Evolutionary conservation across 2,888 invertebrate genomes (phyloP).

Genomic region (Harpagoxenus sublaevis): DNA sequence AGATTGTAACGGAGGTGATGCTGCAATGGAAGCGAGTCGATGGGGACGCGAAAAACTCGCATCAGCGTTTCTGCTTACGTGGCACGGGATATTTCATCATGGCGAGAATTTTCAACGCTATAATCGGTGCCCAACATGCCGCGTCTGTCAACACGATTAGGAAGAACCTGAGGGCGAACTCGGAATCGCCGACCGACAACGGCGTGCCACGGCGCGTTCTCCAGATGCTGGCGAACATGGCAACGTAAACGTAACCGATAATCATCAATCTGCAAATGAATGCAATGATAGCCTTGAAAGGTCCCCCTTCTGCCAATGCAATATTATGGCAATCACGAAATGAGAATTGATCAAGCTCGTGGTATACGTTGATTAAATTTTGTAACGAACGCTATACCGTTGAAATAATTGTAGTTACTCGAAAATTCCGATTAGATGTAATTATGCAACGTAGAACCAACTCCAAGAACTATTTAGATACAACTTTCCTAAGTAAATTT

Average conservation of each 20-base stretch:
- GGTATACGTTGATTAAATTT: conserved; percentile 16
- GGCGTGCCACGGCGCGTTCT: conserved; percentile 89
- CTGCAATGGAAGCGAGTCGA: not conserved
- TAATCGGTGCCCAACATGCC: conserved; percentile 91
- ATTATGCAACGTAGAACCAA: not conserved
- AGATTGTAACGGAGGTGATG: not conserved
- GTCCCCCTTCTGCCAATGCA: not conserved
- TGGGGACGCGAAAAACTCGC: not conserved
- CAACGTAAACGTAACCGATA: conserved; percentile 88
- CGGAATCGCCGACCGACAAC: conserved; percentile 88
- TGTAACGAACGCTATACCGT: not conserved
- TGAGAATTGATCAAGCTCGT: conserved; percentile 23
- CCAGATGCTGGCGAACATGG: conserved; percentile 89
- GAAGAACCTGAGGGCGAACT: conserved; percentile 90
- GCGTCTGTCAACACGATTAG: conserved; percentile 91
- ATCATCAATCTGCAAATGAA: conserved; percentile 86
- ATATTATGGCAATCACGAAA: conserved; percentile 28
- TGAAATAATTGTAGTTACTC: not conserved
- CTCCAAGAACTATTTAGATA: not conserved
- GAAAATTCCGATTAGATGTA: conserved; percentile 17
- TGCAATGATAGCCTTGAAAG: not conserved
- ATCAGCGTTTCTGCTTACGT: conserved; percentile 84
- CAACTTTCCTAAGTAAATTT: not conserved
- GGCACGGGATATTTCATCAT: conserved; percentile 85
- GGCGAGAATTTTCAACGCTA: conserved; percentile 89